Base-by-base conservation (phyloP, 2,888 invertebrate genomes). In the Mythimna lalbum region DNA sequence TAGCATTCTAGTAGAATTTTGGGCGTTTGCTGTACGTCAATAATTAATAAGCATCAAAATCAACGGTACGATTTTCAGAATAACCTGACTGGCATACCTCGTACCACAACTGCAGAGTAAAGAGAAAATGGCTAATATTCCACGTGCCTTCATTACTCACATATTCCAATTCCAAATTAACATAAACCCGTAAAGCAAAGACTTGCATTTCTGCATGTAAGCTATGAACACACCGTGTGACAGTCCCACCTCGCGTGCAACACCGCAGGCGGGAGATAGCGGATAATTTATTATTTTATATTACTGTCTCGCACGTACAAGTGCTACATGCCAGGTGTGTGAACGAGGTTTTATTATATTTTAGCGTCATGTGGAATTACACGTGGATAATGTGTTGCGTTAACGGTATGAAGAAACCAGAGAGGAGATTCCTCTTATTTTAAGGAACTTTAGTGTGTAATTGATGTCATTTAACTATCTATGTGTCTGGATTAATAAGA, bases 251-350 rank as follows among this genome's bases (percentile, higher is more conserved):
- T 78, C 53, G 81, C 78, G 63, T 81, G 78, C 77, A 66, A 60
- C 81, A 43, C 77, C 52, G 55, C 63, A 56, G 39, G 63, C 17
- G 81, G 1, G 39, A 70, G 78, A 80, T 80, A 78, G 19, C 33
- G 59, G 12, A n/a, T 76, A 70, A 66, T 78, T 76, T 81, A 78
- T 81, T 80, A 76, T 53, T 70, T 55, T 70, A 66, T 65, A 39
- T 63, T 43, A 57, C 62, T 56, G 21, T 62, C 27, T 36, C 2
- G 36, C 49, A 43, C 27, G 31, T 59, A 53, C 10, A 50, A 21
- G 19, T 50, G 23, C 39, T 21, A 27, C 33, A 33, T 27, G 21
- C 36, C 21, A 36, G 36, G 57, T 75, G 10, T 75, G 31, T 23
- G 31, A 19, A 19, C 23, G 53, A 39, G 0, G 27, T 21, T 53